Evolutionary conservation across 2,113 vertebrate species (phyloP), one percentile per base, ranked within the genome.

Genomic region (Melanostigma gelatinosum): DNA sequence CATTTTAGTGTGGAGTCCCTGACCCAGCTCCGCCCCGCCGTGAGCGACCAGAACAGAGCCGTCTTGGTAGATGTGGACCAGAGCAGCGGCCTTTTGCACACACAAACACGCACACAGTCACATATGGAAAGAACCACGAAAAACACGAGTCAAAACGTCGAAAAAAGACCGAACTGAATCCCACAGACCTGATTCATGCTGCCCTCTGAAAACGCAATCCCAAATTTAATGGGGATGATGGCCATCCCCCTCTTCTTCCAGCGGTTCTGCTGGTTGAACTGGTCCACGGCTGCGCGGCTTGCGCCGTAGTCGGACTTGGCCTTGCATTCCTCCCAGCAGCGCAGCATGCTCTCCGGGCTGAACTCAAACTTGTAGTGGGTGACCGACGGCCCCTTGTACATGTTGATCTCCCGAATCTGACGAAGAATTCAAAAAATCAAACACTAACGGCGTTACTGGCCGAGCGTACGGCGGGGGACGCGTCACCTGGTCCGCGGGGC

Each of bases 1-100:
- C 61, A 97, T 93, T 84, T 97, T 97, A 42, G 96, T 97, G 89
- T 97, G 87, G 65, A 97, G 58, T 2, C 96, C 97, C 92, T 97
- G 97, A 63, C 96, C 96, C 72, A 97, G 34, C 89, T 98, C 96
- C 22, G 91, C 88, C 80, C 97, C 96, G 6, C 95, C 93, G 0
- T 96, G 96, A 85, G 78, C 92, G 70, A 97, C 90, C 74, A 97
- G 90, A 60, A 97, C 96, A 3, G 96, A 96, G 1, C 96, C 97
- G 46, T 97, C 97, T 9, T 91, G 88, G 52, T 96, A 97, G 88
- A 97, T 95, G 84, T 97, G 95, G 75, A 97, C 87, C 10, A 97
- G 92, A 77, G 96, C 96, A 1, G 93, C 94, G 4, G 94, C 96
- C 96, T 97, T 34, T 38, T 12, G 67, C 11, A 65, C 66, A 88